Base-by-base conservation (phyloP, 1,140 invertebrate species). In the Lanistes nyassanus region DNA sequence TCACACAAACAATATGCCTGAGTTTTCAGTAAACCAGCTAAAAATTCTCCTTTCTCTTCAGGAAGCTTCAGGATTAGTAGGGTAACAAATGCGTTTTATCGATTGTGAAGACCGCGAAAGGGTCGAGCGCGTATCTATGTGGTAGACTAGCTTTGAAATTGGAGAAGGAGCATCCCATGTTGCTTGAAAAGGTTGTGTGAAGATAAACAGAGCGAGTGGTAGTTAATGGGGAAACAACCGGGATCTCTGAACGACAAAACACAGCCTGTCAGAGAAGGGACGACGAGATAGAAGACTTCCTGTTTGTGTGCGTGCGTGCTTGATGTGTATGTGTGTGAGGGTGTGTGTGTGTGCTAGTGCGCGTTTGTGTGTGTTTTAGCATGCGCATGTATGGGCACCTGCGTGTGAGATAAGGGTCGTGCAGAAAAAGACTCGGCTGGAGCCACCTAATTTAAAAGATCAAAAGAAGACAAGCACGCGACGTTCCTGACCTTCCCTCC, bases 321-420 rank as follows among this genome's bases (percentile, higher is more conserved):
- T 53, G 51, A 53, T 60, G 56, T 60, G 7, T 11, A 29, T 34
- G 9, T 34, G 29, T 64, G 29, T 64, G 29, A 31, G 3, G 6
- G 29, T 64, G 29, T 64, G 29, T 37, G 62, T 64, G 60, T 64
- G 60, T 64, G 60, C 31, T 1, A 31, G 62, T 64, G 62, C 19
- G 62, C 19, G 62, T 34, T n/a, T 64, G 62, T 34, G 62, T 64
- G 62, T 34, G 29, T 64, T n/a, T 64, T 3, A 31, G 62, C 34
- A 29, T 37, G 31, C 34, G 7, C 34, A 0, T 47, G 9, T 47
- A 13, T 6, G 42, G 3, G 34, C 62, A 36, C 16, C 39, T 19
- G 34, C 62, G 34, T 23, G 13, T 4, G 5, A 6, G 5, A 23
- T 19, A 23, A n/a, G 9, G 21, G 26, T 67, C 65, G 26, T n/a